phyloP scores from a whole-genome alignment of 2,113 vertebrate species.

The Trogon surrucura region DNA sequence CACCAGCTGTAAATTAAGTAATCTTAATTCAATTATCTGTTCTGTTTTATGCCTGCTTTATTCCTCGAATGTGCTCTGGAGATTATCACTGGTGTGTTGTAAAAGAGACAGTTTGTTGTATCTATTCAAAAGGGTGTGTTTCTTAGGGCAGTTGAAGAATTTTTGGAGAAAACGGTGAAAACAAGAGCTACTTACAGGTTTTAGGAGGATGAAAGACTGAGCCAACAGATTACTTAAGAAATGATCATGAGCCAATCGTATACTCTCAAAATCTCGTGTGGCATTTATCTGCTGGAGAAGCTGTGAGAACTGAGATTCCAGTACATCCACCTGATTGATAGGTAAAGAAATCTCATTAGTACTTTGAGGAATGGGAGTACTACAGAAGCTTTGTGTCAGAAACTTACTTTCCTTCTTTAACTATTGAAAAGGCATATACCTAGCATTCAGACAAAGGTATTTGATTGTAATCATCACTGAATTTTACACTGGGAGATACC shows the following conservation, averaged over 20 bases:
- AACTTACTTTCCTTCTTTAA: background rate
- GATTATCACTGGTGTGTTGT: background rate
- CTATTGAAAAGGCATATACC: background rate
- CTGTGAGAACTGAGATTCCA: slow-evolving; percentile 98
- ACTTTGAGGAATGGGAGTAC: background rate
- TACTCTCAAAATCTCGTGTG: slow-evolving; percentile 96
- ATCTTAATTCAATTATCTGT: background rate
- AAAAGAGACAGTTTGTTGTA: background rate
- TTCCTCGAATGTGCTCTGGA: background rate
- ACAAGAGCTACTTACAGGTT: slow-evolving; percentile 82
- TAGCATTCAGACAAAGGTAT: background rate
- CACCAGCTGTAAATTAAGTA: background rate
- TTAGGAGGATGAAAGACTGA: slow-evolving; percentile 97
- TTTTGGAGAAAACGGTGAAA: background rate
- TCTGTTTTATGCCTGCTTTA: background rate
- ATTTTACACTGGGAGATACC: background rate
- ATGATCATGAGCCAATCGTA: slow-evolving; percentile 93
- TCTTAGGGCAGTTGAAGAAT: background rate
- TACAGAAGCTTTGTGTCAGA: background rate
- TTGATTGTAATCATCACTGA: background rate
- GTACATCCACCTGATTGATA: slow-evolving; percentile 88
- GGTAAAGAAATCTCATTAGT: background rate
- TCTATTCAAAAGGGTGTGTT: background rate
- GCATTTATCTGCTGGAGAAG: slow-evolving; percentile 94
- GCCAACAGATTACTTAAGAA: slow-evolving; percentile 96